phyloP scores from a whole-genome alignment of 2,888 invertebrate species.

The Lasius platythorax region DNA sequence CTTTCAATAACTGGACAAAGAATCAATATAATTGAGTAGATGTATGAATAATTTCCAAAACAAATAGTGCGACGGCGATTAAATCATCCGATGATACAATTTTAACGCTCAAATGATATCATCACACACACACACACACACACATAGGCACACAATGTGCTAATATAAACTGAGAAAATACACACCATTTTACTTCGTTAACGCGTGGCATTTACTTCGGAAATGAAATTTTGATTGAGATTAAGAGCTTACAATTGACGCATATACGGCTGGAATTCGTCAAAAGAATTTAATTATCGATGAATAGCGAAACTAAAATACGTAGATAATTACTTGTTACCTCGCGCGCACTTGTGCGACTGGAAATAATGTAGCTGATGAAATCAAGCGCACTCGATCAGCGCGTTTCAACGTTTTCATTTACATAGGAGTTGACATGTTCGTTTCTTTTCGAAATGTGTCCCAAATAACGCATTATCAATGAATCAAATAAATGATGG shows the following conservation, averaged over 20 bases:
- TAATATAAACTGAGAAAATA: slow-evolving; percentile 51
- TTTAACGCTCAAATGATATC: slow-evolving; percentile 31
- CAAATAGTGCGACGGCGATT: background rate
- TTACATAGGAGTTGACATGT: background rate
- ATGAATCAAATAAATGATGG: background rate
- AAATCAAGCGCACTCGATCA: background rate
- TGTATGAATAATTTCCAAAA: background rate
- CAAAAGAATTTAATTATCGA: slow-evolving; percentile 57
- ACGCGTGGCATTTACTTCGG: slow-evolving; percentile 40
- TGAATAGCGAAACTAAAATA: slow-evolving; percentile 53
- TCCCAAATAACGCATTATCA: slow-evolving; percentile 3
- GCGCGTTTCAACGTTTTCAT: slow-evolving; percentile 26
- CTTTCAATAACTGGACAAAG: background rate
- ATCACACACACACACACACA: background rate
- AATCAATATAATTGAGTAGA: slow-evolving; percentile 9
- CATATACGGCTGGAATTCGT: slow-evolving; percentile 28
- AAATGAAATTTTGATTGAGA: slow-evolving; percentile 59
- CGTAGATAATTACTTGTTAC: slow-evolving; percentile 32
- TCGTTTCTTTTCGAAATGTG: background rate
- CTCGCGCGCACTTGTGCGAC: slow-evolving; percentile 11
- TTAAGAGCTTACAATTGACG: slow-evolving; percentile 43
- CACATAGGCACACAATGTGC: background rate
- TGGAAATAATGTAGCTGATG: slow-evolving; percentile 24
- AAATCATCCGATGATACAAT: slow-evolving; percentile 41
- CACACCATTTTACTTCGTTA: slow-evolving; percentile 50